phyloP scores from a whole-genome alignment of 1,140 invertebrate species.

The Pogonomyrmex barbatus region DNA sequence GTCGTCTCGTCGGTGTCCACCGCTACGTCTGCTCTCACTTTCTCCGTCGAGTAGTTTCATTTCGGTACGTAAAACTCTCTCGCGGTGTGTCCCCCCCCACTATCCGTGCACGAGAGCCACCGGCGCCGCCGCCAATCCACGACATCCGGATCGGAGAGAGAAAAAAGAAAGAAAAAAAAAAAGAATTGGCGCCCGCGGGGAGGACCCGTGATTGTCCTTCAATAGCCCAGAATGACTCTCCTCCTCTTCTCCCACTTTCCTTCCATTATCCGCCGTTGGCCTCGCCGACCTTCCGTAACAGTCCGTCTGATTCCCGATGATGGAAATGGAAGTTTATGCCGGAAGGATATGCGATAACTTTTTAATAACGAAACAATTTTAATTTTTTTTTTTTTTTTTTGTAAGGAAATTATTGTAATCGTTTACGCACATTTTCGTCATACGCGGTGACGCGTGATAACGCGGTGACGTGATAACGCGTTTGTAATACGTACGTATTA shows the following conservation, averaged over 20 bases:
- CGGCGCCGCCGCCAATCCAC: slow-evolving; percentile 30
- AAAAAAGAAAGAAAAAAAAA: slow-evolving; percentile 49
- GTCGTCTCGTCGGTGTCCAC: slow-evolving; percentile 65
- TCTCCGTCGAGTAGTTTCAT: slow-evolving; percentile 85
- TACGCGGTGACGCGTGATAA: too few relatives aligned
- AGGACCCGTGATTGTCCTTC: slow-evolving; percentile 40
- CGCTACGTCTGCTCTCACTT: slow-evolving; percentile 84
- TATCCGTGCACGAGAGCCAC: slow-evolving; percentile 12
- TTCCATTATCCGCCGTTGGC: neutral
- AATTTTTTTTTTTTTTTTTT: neutral
- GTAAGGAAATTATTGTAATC: neutral
- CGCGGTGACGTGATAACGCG: neutral
- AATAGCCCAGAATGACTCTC: slow-evolving; percentile 21
- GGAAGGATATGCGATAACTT: too few relatives aligned
- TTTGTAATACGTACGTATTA: neutral
- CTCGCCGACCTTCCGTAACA: slow-evolving; percentile 27
- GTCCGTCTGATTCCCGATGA: too few relatives aligned
- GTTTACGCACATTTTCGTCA: too few relatives aligned
- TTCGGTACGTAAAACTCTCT: slow-evolving; percentile 84
- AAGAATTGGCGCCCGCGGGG: slow-evolving; percentile 6
- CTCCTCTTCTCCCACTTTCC: neutral
- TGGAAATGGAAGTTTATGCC: too few relatives aligned
- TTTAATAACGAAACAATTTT: neutral
- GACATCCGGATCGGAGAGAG: neutral
- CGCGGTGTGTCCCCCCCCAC: slow-evolving; percentile 66